Base-by-base conservation (phyloP, 2,113 vertebrate genomes). In the Heterochromis multidens region DNA sequence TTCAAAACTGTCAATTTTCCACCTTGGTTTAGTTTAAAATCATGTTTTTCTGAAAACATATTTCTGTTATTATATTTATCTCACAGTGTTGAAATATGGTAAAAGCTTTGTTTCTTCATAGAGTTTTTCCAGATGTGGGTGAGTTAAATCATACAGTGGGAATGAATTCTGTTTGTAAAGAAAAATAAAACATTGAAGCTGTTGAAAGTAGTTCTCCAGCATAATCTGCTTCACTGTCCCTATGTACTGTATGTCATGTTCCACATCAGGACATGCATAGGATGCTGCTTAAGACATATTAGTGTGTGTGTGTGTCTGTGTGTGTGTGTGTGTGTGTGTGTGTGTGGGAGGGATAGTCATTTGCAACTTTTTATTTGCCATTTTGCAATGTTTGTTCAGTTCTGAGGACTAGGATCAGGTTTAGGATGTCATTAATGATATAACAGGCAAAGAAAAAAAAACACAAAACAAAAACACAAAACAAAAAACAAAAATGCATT, bases 401-500 rank as follows among this genome's bases (percentile, higher is more conserved):
- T 52, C 25, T 74, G 46, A 31, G 2, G 10, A 49, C 40, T n/a
- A 74, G 70, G 25, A 27, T 74, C 6, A n/a, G 43, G 25, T 10
- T 7, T 74, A 29, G 7, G 43, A 1, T 52, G 43, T 31, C 17
- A 72, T 72, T 29, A 72, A 25, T 72, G 40, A 49, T 7, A 49
- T 49, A 27, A 72, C 9, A 19, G 49, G 40, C 25, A 23, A 67
- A 67, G n/a, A 67, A 25, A 17, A n/a, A 27, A 19, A 6, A 6
- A 46, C 5, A 5, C 40, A 67, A 67, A 25, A 17, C 37, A 27
- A 19, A 6, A 6, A 46, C 5, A 5, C 40, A 67, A 37, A 67
- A 67, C 43, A 8, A 63, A 4, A 63, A 35, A 1, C 33, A 6
- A 63, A n/a, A 37, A 0, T 25, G 29, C 43, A 3, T 8, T 72